A percentile compares a stretch with the other conserved stretches of the same genome.
These are phyloP conservation scores for Etheostoma perlongum DNA, from an alignment of 2,797 vertebrate species.

Conservation along the genomic window DNA sequence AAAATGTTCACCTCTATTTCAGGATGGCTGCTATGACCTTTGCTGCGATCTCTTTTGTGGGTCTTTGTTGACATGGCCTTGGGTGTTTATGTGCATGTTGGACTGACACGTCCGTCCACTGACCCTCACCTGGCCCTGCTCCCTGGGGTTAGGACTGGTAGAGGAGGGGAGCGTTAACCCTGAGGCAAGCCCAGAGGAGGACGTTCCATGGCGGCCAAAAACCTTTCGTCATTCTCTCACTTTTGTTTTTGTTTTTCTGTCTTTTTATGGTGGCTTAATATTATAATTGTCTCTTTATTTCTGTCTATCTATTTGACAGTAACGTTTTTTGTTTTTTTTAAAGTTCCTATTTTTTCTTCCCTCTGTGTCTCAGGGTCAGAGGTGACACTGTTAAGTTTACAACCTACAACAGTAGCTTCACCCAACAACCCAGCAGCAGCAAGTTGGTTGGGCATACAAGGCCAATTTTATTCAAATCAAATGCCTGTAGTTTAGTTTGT, in stretches of 20 bases:
- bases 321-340: background rate
- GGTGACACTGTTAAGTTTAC: slow-evolving; percentile 69
- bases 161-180: slow-evolving; percentile 43
- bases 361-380: slow-evolving; percentile 56
- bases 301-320: background rate
- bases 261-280: background rate
- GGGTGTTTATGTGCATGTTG: slow-evolving; percentile 62
- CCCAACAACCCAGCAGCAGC: slow-evolving; percentile 38
- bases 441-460: slow-evolving; percentile 1
- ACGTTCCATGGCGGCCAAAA: background rate
- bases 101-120: slow-evolving; percentile 58
- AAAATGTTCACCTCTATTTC: slow-evolving; percentile 26
- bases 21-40: slow-evolving; percentile 36
- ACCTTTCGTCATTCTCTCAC: slow-evolving; percentile 15
- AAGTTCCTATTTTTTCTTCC: slow-evolving; percentile 11
- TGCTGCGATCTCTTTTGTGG: slow-evolving; percentile 57
- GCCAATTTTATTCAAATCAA: slow-evolving; percentile 13
- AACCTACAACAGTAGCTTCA: slow-evolving; percentile 61
- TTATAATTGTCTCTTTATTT: background rate
- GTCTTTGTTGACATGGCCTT: slow-evolving; percentile 74
- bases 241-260: background rate
- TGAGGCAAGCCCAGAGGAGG: slow-evolving; percentile 38
- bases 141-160: slow-evolving; percentile 61
- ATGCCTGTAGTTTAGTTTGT: slow-evolving; percentile 19
- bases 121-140: slow-evolving; percentile 73